Conservation (phyloP, 2,888 invertebrate genomes). For the Eupsilia transversa region DNA sequence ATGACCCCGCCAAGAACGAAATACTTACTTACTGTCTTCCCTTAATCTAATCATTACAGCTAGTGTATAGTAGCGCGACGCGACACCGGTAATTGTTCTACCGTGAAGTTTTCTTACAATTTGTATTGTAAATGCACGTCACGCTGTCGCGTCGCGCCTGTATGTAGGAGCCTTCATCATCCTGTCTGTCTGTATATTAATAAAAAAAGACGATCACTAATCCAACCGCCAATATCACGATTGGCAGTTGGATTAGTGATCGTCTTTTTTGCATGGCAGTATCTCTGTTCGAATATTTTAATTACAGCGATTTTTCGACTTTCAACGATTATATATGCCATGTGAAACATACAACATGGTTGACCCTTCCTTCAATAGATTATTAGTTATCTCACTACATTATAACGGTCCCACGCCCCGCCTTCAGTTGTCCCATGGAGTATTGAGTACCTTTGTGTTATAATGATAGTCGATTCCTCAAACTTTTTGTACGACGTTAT, state of each 20-base stretch:
- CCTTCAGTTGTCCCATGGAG: neutral
- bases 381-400: neutral
- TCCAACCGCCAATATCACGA: neutral
- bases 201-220: neutral
- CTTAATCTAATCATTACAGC: no score
- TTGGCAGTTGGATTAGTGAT: no score
- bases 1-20: neutral
- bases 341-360: conserved; percentile 11
- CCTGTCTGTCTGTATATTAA: neutral
- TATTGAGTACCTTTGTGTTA: neutral
- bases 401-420: neutral
- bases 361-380: conserved; percentile 5
- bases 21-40: neutral
- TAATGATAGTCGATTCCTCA: neutral
- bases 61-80: no score
- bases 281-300: neutral
- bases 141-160: no score
- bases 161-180: no score
- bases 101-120: no score
- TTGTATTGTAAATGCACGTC: no score
- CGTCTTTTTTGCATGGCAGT: no score
- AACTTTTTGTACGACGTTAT: neutral
- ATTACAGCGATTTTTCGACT: neutral
- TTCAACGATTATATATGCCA: conserved; percentile 16
- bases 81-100: no score